Conservation (phyloP, 2,113 vertebrate genomes). For the Etheostoma spectabile region DNA sequence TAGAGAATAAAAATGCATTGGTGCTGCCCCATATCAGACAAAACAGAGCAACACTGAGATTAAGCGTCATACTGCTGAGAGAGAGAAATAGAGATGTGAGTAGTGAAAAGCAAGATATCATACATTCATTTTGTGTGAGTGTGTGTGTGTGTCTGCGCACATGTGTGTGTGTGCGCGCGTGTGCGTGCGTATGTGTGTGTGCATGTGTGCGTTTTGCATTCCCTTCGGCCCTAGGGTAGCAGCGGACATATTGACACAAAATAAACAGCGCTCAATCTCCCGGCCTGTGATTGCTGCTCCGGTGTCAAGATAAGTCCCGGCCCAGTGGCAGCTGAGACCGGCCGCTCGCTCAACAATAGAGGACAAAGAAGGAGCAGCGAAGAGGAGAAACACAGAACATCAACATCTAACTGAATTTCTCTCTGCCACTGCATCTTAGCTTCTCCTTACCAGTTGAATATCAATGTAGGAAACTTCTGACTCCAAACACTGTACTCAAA, state of each 20-base stretch:
- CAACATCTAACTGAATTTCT: neutral
- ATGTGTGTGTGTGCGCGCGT: conserved; percentile 56
- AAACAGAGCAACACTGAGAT: conserved; percentile 77
- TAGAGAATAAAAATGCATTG: conserved; percentile 80
- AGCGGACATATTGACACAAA: conserved; percentile 73
- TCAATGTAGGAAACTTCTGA: neutral
- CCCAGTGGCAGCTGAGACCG: conserved; percentile 65
- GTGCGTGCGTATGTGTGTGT: conserved; percentile 55
- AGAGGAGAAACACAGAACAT: conserved; percentile 1
- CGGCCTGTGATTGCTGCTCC: conserved; percentile 78
- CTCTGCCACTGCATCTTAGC: neutral
- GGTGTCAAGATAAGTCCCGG: conserved; percentile 83
- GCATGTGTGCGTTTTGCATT: conserved; percentile 71
- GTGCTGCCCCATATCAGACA: conserved; percentile 70
- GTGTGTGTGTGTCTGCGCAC: conserved; percentile 40
- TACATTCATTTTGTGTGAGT: conserved; percentile 76
- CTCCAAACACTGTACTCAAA: neutral
- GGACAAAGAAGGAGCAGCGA: conserved; percentile 23
- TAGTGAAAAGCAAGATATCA: conserved; percentile 82
- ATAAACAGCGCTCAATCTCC: conserved; percentile 84
- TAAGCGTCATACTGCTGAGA: conserved; percentile 68
- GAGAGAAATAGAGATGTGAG: conserved; percentile 75
- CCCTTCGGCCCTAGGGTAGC: conserved; percentile 62
- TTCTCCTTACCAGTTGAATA: neutral
- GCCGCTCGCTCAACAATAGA: conserved; percentile 38